These are phyloP conservation scores for Parapsyche elsis DNA, from an alignment of 1,140 invertebrate species.

Conservation along the genomic window DNA sequence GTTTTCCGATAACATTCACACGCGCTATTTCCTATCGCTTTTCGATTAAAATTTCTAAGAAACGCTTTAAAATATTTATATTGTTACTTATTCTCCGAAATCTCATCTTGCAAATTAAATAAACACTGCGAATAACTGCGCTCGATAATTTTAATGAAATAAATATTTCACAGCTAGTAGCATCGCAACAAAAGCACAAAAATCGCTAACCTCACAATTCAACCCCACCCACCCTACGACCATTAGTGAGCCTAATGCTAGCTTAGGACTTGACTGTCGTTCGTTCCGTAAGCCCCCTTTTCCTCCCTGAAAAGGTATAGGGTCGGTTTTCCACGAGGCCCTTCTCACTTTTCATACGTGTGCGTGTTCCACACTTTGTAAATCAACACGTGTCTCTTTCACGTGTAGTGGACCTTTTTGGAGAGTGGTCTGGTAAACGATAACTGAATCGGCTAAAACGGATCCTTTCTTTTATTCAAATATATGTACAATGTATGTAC, in stretches of 20 bases:
- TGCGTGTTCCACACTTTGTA: constrained; percentile 1
- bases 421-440: not conserved
- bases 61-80: too few species aligned
- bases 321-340: not conserved
- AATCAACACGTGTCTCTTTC: constrained; percentile 11
- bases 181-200: not conserved
- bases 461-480: not conserved
- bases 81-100: too few species aligned
- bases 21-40: too few species aligned
- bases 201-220: not conserved
- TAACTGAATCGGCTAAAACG: not conserved
- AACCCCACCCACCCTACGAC: not conserved
- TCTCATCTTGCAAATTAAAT: too few species aligned
- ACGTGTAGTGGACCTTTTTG: not conserved
- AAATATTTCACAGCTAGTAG: too few species aligned
- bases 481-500: not conserved
- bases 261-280: not conserved
- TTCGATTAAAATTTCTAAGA: too few species aligned
- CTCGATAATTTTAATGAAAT: too few species aligned
- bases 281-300: not conserved
- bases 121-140: too few species aligned
- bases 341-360: constrained; percentile 12
- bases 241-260: not conserved
- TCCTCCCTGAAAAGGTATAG: too few species aligned
- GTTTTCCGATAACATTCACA: too few species aligned